These are phyloP conservation scores for Plestiodon gilberti DNA, from an alignment of 2,113 vertebrate species.

Conservation along the genomic window DNA sequence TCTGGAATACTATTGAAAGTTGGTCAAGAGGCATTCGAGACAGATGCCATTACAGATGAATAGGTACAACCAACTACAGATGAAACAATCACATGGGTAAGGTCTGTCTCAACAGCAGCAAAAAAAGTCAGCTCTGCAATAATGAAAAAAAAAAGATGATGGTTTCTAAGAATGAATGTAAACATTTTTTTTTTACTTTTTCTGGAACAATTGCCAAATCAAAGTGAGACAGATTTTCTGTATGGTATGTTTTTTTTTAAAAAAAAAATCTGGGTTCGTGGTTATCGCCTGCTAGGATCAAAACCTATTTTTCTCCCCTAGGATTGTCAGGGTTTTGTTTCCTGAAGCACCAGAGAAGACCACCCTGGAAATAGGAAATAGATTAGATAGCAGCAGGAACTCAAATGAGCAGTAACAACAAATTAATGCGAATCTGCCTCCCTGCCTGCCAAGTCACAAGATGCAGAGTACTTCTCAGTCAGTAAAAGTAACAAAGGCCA, in stretches of 20 bases:
- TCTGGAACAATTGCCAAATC: background rate
- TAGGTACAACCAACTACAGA: background rate
- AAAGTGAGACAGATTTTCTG: background rate
- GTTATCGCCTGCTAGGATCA: background rate
- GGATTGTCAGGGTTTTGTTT: background rate
- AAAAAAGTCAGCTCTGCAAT: background rate
- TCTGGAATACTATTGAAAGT: background rate
- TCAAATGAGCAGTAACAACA: constrained; percentile 47
- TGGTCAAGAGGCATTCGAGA: background rate
- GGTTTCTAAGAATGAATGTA: background rate
- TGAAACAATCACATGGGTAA: background rate
- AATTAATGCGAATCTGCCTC: constrained; percentile 13
- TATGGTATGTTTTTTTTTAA: background rate
- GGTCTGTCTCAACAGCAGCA: background rate
- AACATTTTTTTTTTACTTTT: background rate
- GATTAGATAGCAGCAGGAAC: constrained; percentile 41
- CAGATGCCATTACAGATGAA: background rate
- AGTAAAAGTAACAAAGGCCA: constrained; percentile 64
- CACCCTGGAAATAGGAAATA: constrained; percentile 13
- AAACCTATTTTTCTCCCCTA: background rate
- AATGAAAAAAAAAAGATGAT: background rate
- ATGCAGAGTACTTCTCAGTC: constrained; percentile 30
- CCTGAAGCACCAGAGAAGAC: background rate
- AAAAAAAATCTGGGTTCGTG: background rate
- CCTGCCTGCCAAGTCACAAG: constrained; percentile 49